Evolutionary conservation across 2,113 vertebrate species (phyloP), one percentile per base, ranked within the genome.

Genomic region (Balaenoptera acutorostrata): DNA sequence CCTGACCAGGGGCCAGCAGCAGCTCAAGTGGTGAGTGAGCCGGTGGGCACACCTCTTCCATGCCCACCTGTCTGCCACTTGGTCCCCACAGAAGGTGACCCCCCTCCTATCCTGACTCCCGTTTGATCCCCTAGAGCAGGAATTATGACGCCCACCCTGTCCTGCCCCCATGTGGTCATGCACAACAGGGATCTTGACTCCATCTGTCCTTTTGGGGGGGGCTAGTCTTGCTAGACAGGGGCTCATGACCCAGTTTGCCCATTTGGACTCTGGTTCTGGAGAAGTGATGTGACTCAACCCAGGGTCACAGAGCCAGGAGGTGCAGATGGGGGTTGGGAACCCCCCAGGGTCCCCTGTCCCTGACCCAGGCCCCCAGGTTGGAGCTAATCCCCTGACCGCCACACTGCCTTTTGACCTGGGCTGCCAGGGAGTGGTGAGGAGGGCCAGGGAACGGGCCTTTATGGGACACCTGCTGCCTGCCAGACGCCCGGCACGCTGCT

Each of bases 21-120:
- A 99, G 23, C 99, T 99, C 99, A 99, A 98, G 98, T 99, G 99
- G 99, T 99, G 59, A 98, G 97, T 12, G 29, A 27, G 10, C n/a
- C 0, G 1, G 2, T 12, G 0, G 0, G 7, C 23, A 17, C 4
- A 0, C 27, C 15, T 8, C 31, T 29, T 3, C 88, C 14, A 2
- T 3, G 46, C 23, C 36, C 15, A 0, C 64, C 84, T 5, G 31
- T 15, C 61, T 31, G 18, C 71, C 41, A 1, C 5, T 1, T 3
- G 8, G 88, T 12, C 52, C 78, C n/a, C 66, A 5, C 33, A 2
- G 7, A 18, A 18, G 46, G 33, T 10, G 59, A 31, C 29, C 36
- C 23, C 15, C 27, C 18, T 36, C 29, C 87, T 27, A 9, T 59
- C 41, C 72, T 52, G 33, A 49, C 55, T 66, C 72, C 52, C 6